Percentiles rank a stretch among this genome's conserved stretches.
Evolutionary conservation across 2,888 invertebrate genomes (phyloP).

Genomic region (Callosobruchus maculatus): DNA sequence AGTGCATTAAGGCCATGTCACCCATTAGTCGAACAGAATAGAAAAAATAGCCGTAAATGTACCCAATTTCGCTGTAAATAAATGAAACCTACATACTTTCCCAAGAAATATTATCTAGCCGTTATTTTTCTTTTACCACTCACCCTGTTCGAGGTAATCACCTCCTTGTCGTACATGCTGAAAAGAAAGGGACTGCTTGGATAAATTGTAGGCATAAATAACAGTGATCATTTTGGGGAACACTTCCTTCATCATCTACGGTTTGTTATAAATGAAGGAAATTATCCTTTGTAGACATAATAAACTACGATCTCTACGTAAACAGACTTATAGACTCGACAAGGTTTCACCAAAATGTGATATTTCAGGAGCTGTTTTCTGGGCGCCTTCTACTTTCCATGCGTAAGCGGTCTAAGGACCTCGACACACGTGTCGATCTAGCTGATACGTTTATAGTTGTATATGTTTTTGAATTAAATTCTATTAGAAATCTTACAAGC

Average conservation of each 20-base stretch:
- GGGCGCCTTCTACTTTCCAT: neutral
- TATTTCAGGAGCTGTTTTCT: neutral
- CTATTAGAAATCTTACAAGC: too few species aligned
- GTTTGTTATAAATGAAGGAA: neutral
- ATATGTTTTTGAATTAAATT: too few species aligned
- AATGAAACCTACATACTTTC: neutral
- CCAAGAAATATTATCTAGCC: neutral
- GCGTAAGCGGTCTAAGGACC: too few species aligned
- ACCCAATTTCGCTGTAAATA: neutral
- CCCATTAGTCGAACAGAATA: too few species aligned
- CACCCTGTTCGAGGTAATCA: neutral
- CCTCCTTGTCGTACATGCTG: neutral
- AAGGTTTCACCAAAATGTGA: neutral
- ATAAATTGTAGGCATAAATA: neutral
- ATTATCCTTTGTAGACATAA: neutral
- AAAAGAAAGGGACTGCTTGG: neutral
- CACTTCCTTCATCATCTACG: neutral
- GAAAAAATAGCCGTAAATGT: too few species aligned
- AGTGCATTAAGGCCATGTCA: too few species aligned
- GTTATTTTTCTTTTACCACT: neutral
- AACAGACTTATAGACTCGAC: neutral
- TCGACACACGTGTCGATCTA: too few species aligned
- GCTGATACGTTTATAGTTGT: too few species aligned
- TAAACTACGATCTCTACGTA: neutral
- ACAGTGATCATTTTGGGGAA: neutral